These are phyloP conservation scores for Megastigmus dorsalis DNA, from an alignment of 2,888 invertebrate genomes.

Conservation along the genomic window DNA sequence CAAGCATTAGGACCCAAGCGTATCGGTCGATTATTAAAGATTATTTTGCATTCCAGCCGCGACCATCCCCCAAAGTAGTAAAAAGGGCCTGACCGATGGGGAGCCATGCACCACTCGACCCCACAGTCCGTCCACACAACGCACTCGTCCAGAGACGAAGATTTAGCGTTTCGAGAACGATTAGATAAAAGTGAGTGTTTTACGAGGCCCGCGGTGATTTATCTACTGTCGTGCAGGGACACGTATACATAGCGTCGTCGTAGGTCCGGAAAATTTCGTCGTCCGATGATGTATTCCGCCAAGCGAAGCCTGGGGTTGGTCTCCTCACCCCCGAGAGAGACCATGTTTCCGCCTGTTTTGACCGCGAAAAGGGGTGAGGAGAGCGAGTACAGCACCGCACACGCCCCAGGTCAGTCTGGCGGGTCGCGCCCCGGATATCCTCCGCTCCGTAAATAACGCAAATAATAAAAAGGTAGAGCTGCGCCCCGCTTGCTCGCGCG, in stretches of 20 bases:
- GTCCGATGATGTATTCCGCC: conserved; percentile 60
- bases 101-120: neutral
- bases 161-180: conserved; percentile 43
- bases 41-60: conserved; percentile 17
- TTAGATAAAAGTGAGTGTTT: conserved; percentile 43
- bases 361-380: conserved; percentile 72
- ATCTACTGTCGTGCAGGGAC: too few relatives aligned
- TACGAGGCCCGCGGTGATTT: conserved; percentile 48
- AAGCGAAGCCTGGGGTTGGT: too few relatives aligned
- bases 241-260: conserved; percentile 59
- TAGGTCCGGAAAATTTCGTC: conserved; percentile 33
- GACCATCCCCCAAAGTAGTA: neutral
- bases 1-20: too few relatives aligned
- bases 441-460: conserved; percentile 29
- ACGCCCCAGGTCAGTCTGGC: conserved; percentile 71
- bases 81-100: neutral
- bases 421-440: conserved; percentile 65
- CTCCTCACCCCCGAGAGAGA: too few relatives aligned
- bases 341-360: conserved; percentile 75
- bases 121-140: neutral
- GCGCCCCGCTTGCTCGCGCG: neutral
- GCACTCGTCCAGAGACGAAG: neutral
- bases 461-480: neutral
- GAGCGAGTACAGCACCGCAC: conserved; percentile 64
- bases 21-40: conserved; percentile 28